phyloP scores from a whole-genome alignment of 1,140 invertebrate species.

The Leptestheria dahalacensis region DNA sequence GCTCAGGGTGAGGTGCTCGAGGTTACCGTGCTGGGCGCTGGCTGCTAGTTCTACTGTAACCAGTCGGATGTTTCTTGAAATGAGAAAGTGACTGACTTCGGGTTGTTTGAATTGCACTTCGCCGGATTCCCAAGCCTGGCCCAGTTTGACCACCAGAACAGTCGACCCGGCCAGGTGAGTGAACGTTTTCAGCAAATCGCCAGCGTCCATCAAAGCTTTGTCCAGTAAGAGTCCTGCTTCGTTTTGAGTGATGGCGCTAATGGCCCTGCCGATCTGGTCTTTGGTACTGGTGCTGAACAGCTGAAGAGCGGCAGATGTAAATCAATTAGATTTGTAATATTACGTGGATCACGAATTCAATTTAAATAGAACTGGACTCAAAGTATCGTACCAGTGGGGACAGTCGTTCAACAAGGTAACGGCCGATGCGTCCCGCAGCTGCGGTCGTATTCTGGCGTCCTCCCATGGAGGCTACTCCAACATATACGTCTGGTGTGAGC shows the following conservation, averaged over 20 bases:
- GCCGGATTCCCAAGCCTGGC: no score
- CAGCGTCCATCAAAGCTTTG: neutral
- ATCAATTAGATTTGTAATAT: neutral
- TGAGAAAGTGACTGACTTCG: neutral
- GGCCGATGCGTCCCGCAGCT: neutral
- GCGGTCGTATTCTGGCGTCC: neutral
- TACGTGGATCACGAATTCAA: neutral
- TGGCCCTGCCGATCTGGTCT: neutral
- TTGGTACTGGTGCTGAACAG: neutral
- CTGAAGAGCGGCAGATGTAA: neutral
- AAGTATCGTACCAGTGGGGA: neutral
- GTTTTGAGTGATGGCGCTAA: neutral
- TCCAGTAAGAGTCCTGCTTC: neutral
- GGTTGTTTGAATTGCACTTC: neutral
- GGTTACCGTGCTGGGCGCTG: neutral
- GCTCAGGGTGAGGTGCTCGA: neutral
- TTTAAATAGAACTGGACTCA: neutral
- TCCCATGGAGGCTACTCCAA: neutral
- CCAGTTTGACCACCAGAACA: neutral
- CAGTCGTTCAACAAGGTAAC: neutral
- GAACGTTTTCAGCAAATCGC: neutral
- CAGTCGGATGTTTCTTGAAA: neutral
- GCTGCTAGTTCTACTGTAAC: neutral
- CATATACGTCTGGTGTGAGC: no score
- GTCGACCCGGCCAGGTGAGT: slow-evolving; percentile 1